Evolutionary conservation across 2,888 invertebrate genomes (phyloP), one percentile per base, ranked within the genome.

Genomic region (Panorpa germanica): DNA sequence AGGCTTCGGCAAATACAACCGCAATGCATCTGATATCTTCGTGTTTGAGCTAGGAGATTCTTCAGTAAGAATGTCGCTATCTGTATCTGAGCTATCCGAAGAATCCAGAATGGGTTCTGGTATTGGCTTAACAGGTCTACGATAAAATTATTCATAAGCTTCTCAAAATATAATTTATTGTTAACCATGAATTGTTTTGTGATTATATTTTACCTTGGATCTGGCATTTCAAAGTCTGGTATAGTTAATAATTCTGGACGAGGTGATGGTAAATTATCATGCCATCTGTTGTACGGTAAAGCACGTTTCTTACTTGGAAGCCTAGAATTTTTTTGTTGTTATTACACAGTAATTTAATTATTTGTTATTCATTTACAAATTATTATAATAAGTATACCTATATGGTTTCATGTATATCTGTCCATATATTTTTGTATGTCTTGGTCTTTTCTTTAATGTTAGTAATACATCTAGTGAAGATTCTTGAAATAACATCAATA

Each of bases 361-460:
- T 8, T 8, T 7, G 9, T 19, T 19, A 9, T 7, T 19, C 7
- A 8, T 19, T 8, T 7, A 19, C 7, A 19, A 8, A 19, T 19
- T 19, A 8, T 19, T 8, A 19, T 8, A 19, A 19, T 19, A 8
- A 19, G 9, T 8, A 8, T 7, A 19, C 36, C 69, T 52, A 41
- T 67, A 67, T 1, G 70, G 70, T 44, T 70, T 63, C 52, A 71
- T 67, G 42, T 70, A 69, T 43, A 73, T 70, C 44, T 71, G 70
- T 1, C 80, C 80, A 42, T 76, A 76, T 21, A 77, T 72, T 51
- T 74, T 75, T 13, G 74, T 77, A 43, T 83, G 83, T 24, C 74
- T 63, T 0, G 86, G 86, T 9, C 82, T 59, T 45, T 83, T 78
- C 50, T 86, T 85, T 24, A 86, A 52, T 1, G 85, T 77, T 24